Conservation (phyloP, 2,797 vertebrate species). For the Centropyge bicolor region DNA sequence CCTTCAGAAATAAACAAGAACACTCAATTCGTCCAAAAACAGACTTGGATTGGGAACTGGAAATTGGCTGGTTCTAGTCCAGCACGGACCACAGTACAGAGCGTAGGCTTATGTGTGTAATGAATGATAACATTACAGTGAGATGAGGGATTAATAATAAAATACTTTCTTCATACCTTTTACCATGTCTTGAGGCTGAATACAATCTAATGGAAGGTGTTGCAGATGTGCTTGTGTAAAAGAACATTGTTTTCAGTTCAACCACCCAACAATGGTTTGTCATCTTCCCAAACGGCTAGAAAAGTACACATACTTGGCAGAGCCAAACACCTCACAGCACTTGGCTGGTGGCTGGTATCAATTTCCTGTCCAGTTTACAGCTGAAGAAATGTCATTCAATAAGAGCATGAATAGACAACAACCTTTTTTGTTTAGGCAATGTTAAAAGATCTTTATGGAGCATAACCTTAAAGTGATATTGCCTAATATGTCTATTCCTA, state of each 20-base stretch:
- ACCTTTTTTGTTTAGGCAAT: not conserved
- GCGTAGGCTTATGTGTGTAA: not conserved
- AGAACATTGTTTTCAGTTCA: not conserved
- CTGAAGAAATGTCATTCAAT: not conserved
- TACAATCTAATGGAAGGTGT: not conserved
- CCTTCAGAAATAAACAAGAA: constrained; percentile 27
- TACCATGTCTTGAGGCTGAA: not conserved
- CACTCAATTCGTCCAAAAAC: not conserved
- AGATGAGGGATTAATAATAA: not conserved
- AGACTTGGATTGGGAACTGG: not conserved
- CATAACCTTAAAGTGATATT: not conserved
- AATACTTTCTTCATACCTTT: not conserved
- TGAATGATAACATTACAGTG: not conserved
- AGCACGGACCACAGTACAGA: not conserved
- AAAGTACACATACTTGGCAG: constrained; percentile 12
- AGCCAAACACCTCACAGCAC: constrained; percentile 16
- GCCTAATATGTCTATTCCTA: constrained; percentile 23
- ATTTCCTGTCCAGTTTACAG: constrained; percentile 1
- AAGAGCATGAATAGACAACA: not conserved
- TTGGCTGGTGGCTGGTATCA: not conserved
- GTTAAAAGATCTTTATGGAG: not conserved
- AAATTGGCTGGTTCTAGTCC: not conserved
- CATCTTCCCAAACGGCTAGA: constrained; percentile 23
- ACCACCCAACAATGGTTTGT: constrained; percentile 16
- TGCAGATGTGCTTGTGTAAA: not conserved